Conservation (phyloP, 2,797 vertebrate genomes). For the Lithobates sylvaticus region DNA sequence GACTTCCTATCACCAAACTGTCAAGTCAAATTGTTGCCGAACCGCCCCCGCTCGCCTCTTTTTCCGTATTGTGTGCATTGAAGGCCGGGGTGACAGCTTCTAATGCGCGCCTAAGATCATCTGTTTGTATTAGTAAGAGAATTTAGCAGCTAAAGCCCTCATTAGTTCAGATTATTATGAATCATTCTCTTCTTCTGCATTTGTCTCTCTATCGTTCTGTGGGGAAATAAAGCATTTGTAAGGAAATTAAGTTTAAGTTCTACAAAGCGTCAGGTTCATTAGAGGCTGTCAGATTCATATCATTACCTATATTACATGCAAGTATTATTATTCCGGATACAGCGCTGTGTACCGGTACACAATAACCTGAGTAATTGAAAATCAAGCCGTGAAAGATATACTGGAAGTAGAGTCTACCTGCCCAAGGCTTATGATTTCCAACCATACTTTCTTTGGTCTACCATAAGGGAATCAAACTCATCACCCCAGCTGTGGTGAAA, state of each 20-base stretch:
- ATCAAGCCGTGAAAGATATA: neutral
- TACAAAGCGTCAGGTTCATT: constrained; percentile 1
- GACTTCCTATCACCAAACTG: constrained; percentile 7
- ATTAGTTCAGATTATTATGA: constrained; percentile 28
- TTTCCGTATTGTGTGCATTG: neutral
- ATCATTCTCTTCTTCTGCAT: neutral
- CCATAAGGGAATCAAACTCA: neutral
- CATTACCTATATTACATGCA: neutral
- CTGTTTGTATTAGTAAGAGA: constrained; percentile 28
- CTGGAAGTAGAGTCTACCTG: no score
- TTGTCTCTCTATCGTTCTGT: constrained; percentile 4
- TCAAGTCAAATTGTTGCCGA: constrained; percentile 14
- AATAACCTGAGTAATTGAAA: neutral
- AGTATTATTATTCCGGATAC: neutral
- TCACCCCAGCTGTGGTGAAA: no score
- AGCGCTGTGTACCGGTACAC: neutral
- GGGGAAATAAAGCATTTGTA: constrained; percentile 35
- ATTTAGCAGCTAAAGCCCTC: neutral
- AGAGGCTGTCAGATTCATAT: constrained; percentile 12
- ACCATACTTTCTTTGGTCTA: neutral
- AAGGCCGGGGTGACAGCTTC: constrained; percentile 23
- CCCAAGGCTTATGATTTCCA: neutral
- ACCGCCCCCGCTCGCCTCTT: neutral
- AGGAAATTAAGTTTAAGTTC: constrained; percentile 16
- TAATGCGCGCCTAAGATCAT: constrained; percentile 21